Percentiles rank a stretch among this genome's conserved stretches.
These are phyloP conservation scores for Gymnorhina tibicen DNA, from an alignment of 2,113 vertebrate genomes.

Conservation along the genomic window DNA sequence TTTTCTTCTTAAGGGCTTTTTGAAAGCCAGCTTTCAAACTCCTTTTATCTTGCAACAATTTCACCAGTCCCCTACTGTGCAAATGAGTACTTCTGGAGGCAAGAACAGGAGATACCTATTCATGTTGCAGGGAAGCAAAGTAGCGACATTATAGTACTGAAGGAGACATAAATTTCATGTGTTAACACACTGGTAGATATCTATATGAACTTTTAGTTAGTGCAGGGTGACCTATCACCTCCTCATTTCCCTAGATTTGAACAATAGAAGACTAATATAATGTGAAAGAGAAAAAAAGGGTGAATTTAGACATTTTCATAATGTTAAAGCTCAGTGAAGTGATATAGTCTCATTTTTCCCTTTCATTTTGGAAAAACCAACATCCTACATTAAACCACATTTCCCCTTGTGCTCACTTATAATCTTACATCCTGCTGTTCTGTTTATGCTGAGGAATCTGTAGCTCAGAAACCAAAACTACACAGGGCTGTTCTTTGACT, in stretches of 20 bases:
- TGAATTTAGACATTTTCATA: background rate
- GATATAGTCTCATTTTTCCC: background rate
- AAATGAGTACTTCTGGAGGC: constrained; percentile 49
- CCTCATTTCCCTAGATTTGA: background rate
- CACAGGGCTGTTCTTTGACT: background rate
- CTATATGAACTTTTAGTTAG: background rate
- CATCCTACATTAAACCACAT: background rate
- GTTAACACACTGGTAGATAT: constrained; percentile 30
- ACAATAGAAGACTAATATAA: background rate
- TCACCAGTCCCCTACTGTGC: constrained; percentile 14
- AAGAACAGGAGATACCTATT: constrained; percentile 6
- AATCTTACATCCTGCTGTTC: background rate
- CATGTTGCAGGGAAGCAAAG: background rate
- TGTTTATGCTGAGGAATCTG: background rate
- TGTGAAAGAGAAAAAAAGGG: background rate
- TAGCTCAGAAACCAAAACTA: background rate
- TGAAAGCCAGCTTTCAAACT: constrained; percentile 20
- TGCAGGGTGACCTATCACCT: background rate
- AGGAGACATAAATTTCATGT: constrained; percentile 5
- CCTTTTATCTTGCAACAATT: constrained; percentile 20
- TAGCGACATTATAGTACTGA: background rate
- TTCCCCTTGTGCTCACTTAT: background rate
- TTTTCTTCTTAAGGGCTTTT: background rate
- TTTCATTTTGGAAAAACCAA: background rate
- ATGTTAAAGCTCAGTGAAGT: background rate